phyloP scores from a whole-genome alignment of 2,797 vertebrate genomes.

The Rhinella marina region DNA sequence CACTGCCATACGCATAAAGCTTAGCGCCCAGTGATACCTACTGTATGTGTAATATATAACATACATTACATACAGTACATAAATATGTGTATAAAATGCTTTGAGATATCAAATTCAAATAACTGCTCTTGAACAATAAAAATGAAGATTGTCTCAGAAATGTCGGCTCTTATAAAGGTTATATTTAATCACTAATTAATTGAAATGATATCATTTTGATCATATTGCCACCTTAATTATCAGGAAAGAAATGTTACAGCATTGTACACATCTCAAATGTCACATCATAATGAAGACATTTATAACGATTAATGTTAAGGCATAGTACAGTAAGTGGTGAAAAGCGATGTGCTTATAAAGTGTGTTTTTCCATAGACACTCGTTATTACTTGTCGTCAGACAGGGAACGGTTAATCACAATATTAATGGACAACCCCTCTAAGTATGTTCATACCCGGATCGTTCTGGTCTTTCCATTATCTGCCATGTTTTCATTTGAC shows the following conservation, averaged over 20 bases:
- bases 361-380: slow-evolving; percentile 5
- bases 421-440: slow-evolving; percentile 5
- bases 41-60: no score
- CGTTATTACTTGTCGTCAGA: neutral
- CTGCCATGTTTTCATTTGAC: slow-evolving; percentile 4
- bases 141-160: neutral
- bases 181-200: neutral
- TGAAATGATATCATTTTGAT: neutral
- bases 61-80: no score
- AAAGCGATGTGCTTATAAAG: slow-evolving; percentile 14
- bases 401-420: neutral
- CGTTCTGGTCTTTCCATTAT: slow-evolving; percentile 4
- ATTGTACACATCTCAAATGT: slow-evolving; percentile 24
- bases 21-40: no score
- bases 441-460: neutral
- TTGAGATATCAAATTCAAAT: neutral
- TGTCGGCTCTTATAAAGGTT: neutral
- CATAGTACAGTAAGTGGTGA: neutral
- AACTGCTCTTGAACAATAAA: neutral
- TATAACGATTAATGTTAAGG: slow-evolving; percentile 28
- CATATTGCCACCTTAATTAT: neutral
- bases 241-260: slow-evolving; percentile 8
- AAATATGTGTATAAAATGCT: neutral
- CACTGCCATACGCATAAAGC: no score
- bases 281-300: slow-evolving; percentile 42